Conservation (phyloP, 92 coral and sea anemone species). For the Ricordea florida region DNA sequence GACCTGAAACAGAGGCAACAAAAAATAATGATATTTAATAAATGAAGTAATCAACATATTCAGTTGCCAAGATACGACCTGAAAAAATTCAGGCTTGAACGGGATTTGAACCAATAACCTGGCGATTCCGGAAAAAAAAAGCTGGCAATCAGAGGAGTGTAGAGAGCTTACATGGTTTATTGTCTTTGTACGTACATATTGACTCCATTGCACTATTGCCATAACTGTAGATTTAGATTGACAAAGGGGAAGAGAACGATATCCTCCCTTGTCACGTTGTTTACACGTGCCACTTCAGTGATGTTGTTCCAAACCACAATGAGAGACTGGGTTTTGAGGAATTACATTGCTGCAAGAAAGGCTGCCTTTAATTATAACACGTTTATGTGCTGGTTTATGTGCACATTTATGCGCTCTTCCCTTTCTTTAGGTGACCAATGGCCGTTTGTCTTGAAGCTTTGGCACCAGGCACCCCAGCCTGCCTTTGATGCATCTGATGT, state of each 20-base stretch:
- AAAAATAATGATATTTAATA: too few species aligned
- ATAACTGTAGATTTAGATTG: slow-evolving; percentile 26
- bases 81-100: too few species aligned
- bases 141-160: too few species aligned
- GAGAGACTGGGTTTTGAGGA: neutral
- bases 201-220: slow-evolving; percentile 58
- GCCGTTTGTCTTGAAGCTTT: neutral
- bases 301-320: slow-evolving; percentile 42
- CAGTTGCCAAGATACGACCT: too few species aligned
- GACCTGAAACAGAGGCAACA: too few species aligned
- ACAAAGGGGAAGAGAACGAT: slow-evolving; percentile 27
- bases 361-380: slow-evolving; percentile 47
- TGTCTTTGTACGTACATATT: too few species aligned
- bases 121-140: too few species aligned
- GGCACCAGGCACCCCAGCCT: slow-evolving; percentile 36
- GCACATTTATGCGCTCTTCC: slow-evolving; percentile 38
- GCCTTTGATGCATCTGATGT: slow-evolving; percentile 1
- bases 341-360: slow-evolving; percentile 3
- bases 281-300: too few species aligned
- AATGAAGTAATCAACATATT: too few species aligned
- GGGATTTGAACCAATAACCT: too few species aligned
- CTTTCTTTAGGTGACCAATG: neutral
- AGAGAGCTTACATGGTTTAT: too few species aligned
- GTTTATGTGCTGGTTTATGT: slow-evolving; percentile 27
- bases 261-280: slow-evolving; percentile 27